Conservation (phyloP, 2,888 invertebrate species). For the Apeira syringaria region DNA sequence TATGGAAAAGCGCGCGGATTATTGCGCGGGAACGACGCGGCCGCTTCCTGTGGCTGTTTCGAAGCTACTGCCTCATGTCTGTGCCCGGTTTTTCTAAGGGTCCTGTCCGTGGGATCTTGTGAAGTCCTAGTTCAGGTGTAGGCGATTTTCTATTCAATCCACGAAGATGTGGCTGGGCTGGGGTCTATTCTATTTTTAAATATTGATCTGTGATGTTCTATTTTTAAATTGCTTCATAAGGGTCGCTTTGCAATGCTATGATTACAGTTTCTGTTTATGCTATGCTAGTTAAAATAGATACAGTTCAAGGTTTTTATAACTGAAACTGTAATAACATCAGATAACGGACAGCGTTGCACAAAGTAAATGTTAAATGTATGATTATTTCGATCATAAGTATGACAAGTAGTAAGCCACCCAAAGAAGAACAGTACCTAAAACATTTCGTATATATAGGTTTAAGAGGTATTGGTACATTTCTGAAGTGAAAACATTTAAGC, state of each 20-base stretch:
- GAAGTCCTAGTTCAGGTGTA: not conserved
- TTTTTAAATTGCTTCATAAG: not conserved
- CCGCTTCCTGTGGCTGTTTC: constrained; percentile 8
- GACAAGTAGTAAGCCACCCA: too few species aligned
- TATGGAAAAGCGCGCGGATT: constrained; percentile 21
- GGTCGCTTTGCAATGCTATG: not conserved
- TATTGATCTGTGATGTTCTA: constrained; percentile 1
- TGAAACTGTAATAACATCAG: too few species aligned
- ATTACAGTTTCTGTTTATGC: not conserved
- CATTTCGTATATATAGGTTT: too few species aligned
- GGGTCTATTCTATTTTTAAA: constrained; percentile 6
- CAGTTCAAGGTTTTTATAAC: not conserved
- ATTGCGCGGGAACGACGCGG: constrained; percentile 10
- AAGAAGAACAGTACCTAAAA: too few species aligned
- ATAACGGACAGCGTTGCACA: too few species aligned
- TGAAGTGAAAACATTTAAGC: too few species aligned
- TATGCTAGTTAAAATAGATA: not conserved
- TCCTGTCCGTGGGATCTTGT: constrained; percentile 6
- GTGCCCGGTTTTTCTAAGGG: constrained; percentile 3
- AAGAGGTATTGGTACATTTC: too few species aligned
- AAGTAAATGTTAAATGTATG: too few species aligned
- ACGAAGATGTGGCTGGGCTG: constrained; percentile 2
- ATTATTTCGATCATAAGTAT: too few species aligned
- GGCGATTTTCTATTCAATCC: constrained; percentile 5
- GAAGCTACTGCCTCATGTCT: constrained; percentile 19